These are phyloP conservation scores for Paedocypris sp. DNA, from an alignment of 2,113 vertebrate species.

Conservation along the genomic window DNA sequence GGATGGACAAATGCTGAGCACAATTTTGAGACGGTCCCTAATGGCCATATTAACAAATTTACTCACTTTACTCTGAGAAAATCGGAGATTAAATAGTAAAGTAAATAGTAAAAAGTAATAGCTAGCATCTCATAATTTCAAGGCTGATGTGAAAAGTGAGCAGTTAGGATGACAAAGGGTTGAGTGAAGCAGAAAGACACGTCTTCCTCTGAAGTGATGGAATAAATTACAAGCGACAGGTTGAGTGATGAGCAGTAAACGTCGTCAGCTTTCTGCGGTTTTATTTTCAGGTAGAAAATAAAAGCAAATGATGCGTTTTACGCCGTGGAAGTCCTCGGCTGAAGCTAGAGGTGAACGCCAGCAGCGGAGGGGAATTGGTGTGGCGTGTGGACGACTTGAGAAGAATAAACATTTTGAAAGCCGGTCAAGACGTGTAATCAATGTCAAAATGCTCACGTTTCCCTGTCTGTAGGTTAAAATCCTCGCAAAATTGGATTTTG, in stretches of 20 bases:
- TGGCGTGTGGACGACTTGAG: background rate
- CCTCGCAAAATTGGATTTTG: background rate
- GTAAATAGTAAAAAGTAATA: too few species aligned
- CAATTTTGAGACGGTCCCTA: too few species aligned
- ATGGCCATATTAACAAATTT: too few species aligned
- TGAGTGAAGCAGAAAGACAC: background rate
- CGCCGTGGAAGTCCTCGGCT: background rate
- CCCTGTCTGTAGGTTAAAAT: background rate
- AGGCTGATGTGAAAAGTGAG: too few species aligned
- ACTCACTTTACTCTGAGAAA: too few species aligned
- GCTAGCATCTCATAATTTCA: too few species aligned
- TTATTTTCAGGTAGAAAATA: conserved; percentile 15
- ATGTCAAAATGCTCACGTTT: background rate
- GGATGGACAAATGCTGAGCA: too few species aligned
- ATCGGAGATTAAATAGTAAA: too few species aligned
- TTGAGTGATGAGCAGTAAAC: background rate
- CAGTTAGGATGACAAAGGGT: background rate
- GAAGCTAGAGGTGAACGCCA: conserved; percentile 9
- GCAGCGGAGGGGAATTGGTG: background rate
- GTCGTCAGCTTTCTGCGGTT: background rate
- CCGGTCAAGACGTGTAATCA: conserved; percentile 3
- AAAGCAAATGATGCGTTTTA: conserved; percentile 20
- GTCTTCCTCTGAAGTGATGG: background rate
- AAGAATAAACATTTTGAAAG: conserved; percentile 11
- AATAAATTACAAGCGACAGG: background rate